Evolutionary conservation across 1,140 invertebrate genomes (phyloP), one percentile per base, ranked within the genome.

Genomic region (Heliconius hewitsoni): DNA sequence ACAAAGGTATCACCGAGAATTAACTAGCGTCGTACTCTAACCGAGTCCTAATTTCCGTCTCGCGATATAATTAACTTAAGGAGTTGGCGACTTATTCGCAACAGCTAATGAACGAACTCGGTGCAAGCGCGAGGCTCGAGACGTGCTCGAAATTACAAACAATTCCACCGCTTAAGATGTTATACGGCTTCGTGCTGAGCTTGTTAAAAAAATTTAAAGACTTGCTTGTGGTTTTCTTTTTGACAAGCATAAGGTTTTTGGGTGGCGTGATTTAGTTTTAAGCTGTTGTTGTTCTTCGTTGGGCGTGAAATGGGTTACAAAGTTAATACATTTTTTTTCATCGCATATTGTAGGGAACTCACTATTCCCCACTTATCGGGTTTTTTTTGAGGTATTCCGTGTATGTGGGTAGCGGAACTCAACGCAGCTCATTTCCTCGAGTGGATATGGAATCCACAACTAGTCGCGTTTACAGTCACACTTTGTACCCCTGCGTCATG

Each of bases 71-170:
- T 79, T 71, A 72, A 73, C 19, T 75, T 66, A 77, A 75, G 37
- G 52, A 90, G 83, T 90, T 87, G 76, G 79, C 79, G 88, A 90
- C 86, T 91, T 85, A 89, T 87, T 89, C 84, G 73, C 86, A 83
- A 85, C 85, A 85, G 84, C 88, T 90, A 91, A 91, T 89, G 87
- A 90, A 81, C 80, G 77, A 80, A 89, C 85, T 87, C 85, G 74
- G 60, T 86, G 85, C 83, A 86, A 88, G 84, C 85, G 84, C 83
- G 87, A 84, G 83, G 80, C 85, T 81, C 80, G 79, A 86, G 83
- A 89, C 87, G 87, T 87, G 80, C 73, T 75, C 73, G 52, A 81
- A 77, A 77, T 90, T 86, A 87, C 82, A 87, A 86, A 76, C 77
- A 79, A 82, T 77, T 37, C 66, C 57, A 50, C 78, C 71, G 71